phyloP scores from a whole-genome alignment of 2,888 invertebrate species.

The Athalia cordata region DNA sequence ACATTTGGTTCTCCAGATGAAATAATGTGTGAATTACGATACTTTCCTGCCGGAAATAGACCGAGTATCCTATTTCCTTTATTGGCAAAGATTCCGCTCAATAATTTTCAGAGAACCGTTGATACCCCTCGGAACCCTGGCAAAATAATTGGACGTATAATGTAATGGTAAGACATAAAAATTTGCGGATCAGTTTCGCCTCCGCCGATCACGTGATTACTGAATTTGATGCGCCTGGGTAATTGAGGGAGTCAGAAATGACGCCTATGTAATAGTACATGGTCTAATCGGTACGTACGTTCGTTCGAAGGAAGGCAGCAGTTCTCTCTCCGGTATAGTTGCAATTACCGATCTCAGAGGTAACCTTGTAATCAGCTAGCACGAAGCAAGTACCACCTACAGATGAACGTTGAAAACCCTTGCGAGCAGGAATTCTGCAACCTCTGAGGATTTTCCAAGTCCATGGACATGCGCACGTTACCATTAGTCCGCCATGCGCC shows the following conservation, averaged over 20 bases:
- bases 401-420: too few relatives aligned
- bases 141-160: not conserved
- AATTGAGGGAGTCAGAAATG: conserved; percentile 32
- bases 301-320: not conserved
- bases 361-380: conserved; percentile 43
- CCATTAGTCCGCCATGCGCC: conserved; percentile 63
- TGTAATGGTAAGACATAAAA: not conserved
- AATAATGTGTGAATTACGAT: conserved; percentile 16
- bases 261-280: conserved; percentile 34
- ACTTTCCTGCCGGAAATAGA: conserved; percentile 48
- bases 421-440: conserved; percentile 23
- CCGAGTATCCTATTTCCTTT: conserved; percentile 48
- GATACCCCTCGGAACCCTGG: not conserved
- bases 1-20: conserved; percentile 36
- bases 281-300: conserved; percentile 34
- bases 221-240: conserved; percentile 22
- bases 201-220: not conserved
- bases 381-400: conserved; percentile 1
- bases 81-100: not conserved
- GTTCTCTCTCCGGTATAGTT: conserved; percentile 9
- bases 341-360: conserved; percentile 41
- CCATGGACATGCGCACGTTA: conserved; percentile 34
- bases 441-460: conserved; percentile 43
- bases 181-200: not conserved
- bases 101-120: not conserved